Base-by-base conservation (phyloP, 2,113 vertebrate genomes). In the Falcunculus frontatus region DNA sequence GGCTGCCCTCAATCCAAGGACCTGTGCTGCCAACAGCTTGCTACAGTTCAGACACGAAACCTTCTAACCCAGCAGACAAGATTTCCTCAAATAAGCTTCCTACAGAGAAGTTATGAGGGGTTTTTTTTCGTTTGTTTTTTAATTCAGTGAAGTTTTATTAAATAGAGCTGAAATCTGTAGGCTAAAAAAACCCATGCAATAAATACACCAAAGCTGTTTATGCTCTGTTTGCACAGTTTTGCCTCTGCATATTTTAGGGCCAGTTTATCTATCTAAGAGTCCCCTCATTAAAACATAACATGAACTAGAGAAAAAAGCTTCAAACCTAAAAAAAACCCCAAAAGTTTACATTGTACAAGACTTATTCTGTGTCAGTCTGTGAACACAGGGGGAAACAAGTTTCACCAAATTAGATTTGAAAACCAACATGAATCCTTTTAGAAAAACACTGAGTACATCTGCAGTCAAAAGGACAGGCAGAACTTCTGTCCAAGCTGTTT, bases 401-500 rank as follows among this genome's bases (percentile, higher is more conserved):
- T 74, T 59, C 19, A 35, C 20, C 35, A 82, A 59, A 30, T 17
- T n/a, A 18, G 9, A 47, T 53, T 19, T 94, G 55, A 63, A 89
- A 89, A 53, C 4, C 49, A 64, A 14, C 6, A 42, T 1, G 4
- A 85, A 39, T 16, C 4, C 33, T 65, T 91, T 49, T 6, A 33
- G 32, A 56, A 80, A 52, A 47, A 3, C 30, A 56, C 6, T 16
- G 21, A 74, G 4, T 16, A 8, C 33, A 55, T 11, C 37, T 70
- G 16, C 63, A 78, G 16, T n/a, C 49, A n/a, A 62, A 84, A 75
- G 20, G 16, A 50, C 33, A 65, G 13, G 39, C 11, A 72, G 81
- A 76, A 30, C 4, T 50, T 75, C 26, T 25, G 65, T 72, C 81
- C 85, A 84, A 91, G 65, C 62, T 60, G 30, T 76, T 92, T 97